Conservation (phyloP, 2,113 vertebrate species). For the Clarias macrocephalus region DNA sequence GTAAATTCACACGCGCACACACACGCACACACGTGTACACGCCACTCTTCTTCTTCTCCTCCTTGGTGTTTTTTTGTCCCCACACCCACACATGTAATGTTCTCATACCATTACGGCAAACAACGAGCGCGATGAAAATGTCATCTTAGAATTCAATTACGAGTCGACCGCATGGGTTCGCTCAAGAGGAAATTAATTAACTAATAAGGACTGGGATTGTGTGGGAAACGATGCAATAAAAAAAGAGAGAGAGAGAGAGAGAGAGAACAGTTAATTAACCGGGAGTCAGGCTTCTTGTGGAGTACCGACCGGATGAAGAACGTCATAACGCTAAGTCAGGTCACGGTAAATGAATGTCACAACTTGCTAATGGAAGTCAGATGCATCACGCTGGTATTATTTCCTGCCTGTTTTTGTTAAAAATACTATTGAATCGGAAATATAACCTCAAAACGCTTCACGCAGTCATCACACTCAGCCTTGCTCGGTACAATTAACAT, state of each 20-base stretch:
- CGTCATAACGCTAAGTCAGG: conserved; percentile 6
- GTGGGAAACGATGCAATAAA: background rate
- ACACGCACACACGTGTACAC: background rate
- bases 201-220: conserved; percentile 41
- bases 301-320: background rate
- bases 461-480: background rate
- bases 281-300: background rate
- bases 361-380: conserved; percentile 12
- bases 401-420: background rate
- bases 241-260: background rate
- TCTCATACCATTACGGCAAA: conserved; percentile 12
- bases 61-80: background rate
- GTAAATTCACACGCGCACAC: conserved; percentile 45
- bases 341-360: background rate
- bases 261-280: conserved; percentile 29
- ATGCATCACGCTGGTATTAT: background rate
- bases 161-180: conserved; percentile 25
- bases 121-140: conserved; percentile 24
- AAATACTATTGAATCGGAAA: no score
- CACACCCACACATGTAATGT: background rate
- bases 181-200: conserved; percentile 45
- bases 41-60: background rate
- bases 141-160: conserved; percentile 40
- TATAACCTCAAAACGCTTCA: no score
- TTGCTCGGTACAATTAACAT: background rate